Base-by-base conservation (phyloP, 2,113 vertebrate species). In the Sorex araneus region DNA sequence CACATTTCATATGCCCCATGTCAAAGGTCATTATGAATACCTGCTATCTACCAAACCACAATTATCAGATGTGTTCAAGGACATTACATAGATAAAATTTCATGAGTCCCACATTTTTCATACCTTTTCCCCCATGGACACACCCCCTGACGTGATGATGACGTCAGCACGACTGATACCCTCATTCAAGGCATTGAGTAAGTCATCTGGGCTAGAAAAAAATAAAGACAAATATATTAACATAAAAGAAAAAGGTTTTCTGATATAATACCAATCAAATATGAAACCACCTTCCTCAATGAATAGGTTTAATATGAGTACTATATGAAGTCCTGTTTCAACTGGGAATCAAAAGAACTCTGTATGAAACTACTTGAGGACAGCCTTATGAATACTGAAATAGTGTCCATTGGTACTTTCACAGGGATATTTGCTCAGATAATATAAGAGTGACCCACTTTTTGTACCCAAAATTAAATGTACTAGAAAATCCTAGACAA, bases 51-150 rank as follows among this genome's bases (percentile, higher is more conserved):
- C 18, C 30, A 90, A 32, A 92, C 47, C 63, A 81, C 0, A 76
- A 23, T 28, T 69, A 91, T 64, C 2, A 32, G 87, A 11, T 12
- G 21, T 25, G 57, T 78, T 18, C 21, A 92, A 89, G 43, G 34
- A 71, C 30, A 82, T 19, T 47, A 43, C 34, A 50, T 36, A 27
- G 91, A 63, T 69, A 90, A 5, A 78, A 70, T 92, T 89, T 78
- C 67, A 92, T 40, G 47, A 89, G 34, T 2, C 47, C 63, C 45
- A 69, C 63, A 74, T 78, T 74, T 94, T 86, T 71, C 96, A 93
- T 98, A 99, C 99, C 99, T 99, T 99, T 97, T 99, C 99, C 71
- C 99, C 99, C 99, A 99, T 99, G 94, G 99, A 99, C 94, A 99
- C 99, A 73, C 99, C 99, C 97, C 99, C 99, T 98, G 99, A 99